These are phyloP conservation scores for Lagorchestes hirsutus DNA, from an alignment of 2,797 vertebrate genomes.

Conservation along the genomic window DNA sequence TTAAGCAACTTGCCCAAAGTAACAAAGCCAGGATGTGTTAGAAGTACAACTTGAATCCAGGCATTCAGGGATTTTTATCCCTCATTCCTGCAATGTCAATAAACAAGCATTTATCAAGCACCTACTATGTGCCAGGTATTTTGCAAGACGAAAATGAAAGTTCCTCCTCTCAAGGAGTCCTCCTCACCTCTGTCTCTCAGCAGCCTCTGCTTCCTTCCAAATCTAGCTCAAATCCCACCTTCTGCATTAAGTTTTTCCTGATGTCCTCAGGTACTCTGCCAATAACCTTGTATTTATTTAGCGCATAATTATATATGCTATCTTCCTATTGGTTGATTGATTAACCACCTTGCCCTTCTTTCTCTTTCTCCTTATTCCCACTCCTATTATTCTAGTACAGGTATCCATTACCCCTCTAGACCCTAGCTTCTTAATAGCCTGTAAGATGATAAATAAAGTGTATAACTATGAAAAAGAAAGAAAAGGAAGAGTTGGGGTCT, in stretches of 20 bases:
- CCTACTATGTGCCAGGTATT: not conserved
- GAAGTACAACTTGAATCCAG: not conserved
- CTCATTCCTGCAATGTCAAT: not conserved
- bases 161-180: not conserved
- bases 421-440: not conserved
- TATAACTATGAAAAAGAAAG: not conserved
- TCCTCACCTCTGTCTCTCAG: not conserved
- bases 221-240: not conserved
- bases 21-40: not conserved
- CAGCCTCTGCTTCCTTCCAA: not conserved
- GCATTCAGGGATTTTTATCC: not conserved
- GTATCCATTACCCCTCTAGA: not conserved
- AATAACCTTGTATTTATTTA: not conserved
- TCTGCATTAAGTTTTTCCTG: not conserved
- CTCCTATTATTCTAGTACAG: not conserved
- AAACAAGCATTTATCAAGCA: not conserved
- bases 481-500: not conserved
- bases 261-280: not conserved
- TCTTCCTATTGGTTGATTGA: not conserved
- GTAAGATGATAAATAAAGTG: not conserved
- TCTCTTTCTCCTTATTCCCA: not conserved
- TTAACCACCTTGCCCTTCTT: not conserved
- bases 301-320: not conserved
- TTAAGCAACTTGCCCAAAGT: not conserved
- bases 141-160: not conserved